Base-by-base conservation (phyloP, 2,113 vertebrate genomes). In the Asarcornis scutulata region DNA sequence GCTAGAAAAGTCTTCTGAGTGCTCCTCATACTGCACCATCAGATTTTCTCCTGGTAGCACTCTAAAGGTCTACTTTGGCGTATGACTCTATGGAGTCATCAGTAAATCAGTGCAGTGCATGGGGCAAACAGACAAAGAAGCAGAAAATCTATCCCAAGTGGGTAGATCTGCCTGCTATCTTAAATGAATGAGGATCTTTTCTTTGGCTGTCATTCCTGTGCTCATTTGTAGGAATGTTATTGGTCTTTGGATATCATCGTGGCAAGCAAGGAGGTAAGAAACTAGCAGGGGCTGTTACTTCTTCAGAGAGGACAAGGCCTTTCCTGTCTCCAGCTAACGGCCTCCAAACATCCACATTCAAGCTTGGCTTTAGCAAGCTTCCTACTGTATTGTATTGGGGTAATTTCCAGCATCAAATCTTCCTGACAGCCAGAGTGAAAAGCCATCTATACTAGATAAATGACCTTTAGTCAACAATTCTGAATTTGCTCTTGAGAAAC, bases 401-500 rank as follows among this genome's bases (percentile, higher is more conserved):
- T 44, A 66, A 44, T 22, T 95, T 95, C 81, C 3, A 0, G 31
- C 77, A 89, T 27, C 58, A 82, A 69, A 58, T 22, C 48, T 48
- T 85, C 76, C 34, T 78, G 86, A 88, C 62, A 90, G 72, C 29
- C 90, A 83, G 72, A 44, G 36, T 40, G 71, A 86, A 91, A 95
- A 92, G 74, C 74, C 87, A 76, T 85, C 84, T 40, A 72, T 53
- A 20, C 31, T n/a, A 78, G 76, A 94, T 68, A 84, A 95, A 91
- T 89, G 93, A 89, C 71, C 86, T 96, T 91, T 91, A 67, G 59
- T 96, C 78, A 91, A 95, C 71, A 89, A 67, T 83, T 88, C 87
- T 95, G 91, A 86, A 81, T 88, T 83, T 86, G 34, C 48, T 92
- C 93, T 94, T 92, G 93, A 91, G 92, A 95, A 96, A 92, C 86